Base-by-base conservation (phyloP, 1,140 invertebrate species). In the Lepidurus apus region DNA sequence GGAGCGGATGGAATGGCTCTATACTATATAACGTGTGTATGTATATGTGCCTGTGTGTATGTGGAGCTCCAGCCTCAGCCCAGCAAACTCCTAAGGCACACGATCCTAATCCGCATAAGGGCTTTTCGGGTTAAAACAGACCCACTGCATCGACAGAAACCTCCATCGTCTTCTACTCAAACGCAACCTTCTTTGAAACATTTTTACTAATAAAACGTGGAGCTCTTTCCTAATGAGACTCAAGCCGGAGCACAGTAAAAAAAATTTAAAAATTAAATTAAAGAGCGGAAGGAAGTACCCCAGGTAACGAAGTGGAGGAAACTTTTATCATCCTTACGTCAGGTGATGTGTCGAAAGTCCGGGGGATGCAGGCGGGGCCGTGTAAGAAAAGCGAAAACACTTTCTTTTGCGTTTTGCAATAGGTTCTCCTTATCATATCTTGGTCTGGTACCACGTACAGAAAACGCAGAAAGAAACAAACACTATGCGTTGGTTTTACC, bases 291-390 rank as follows among this genome's bases (percentile, higher is more conserved):
- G 13, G 53, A 21, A 21, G 0, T 34, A 34, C 34, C 2, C 34
- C 10, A 47, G 45, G 17, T 17, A 17, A 17, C 45, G 4, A 47
- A 65, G 53, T 21, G n/a, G 53, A 65, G 53, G 53, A 65, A 65
- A 65, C n/a, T 65, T 65, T 65, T 34, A 34, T 34, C 34, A 65
- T 65, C 53, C 17, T n/a, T 7, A 65, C 17, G 53, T 65, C 53
- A 65, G 53, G n/a, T 65, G 53, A 65, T 65, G 53, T 65, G 53
- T 65, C 8, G 53, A 65, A 65, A 65, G 53, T 65, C 53, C 53
- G n/a, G 17, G 13, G 17, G 53, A 21, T 21, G 53, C 53, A 65
- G 53, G 53, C 53, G 53, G 53, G 13, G 8, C 13, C 11, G 13
- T 9, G 53, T 21, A 65, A 65, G 17, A 65, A 65, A 21, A n/a